Evolutionary conservation across 2,888 invertebrate species (phyloP).

Genomic region (Erynnis tages): DNA sequence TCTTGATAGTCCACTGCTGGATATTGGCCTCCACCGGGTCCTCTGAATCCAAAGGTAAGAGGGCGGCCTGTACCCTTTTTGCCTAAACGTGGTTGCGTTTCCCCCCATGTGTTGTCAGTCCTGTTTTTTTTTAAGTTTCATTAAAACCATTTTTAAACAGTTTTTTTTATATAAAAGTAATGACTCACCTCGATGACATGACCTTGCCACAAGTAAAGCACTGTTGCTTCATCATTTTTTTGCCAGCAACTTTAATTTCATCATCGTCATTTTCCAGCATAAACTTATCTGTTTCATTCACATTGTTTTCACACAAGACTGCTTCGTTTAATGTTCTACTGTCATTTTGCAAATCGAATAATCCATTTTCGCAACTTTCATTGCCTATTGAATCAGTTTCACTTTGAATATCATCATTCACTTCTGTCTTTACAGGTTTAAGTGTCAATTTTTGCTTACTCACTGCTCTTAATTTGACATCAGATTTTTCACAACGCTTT

Average conservation of each 20-base stretch:
- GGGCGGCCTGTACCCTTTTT: no score
- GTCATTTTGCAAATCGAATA: conserved; percentile 7
- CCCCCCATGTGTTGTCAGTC: no score
- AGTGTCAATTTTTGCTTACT: conserved; percentile 5
- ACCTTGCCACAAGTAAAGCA: conserved; percentile 78
- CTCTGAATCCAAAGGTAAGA: no score
- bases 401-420: conserved; percentile 23
- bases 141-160: neutral
- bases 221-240: conserved; percentile 41
- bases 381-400: conserved; percentile 36
- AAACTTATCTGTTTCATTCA: conserved; percentile 8
- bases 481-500: conserved; percentile 54
- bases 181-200: conserved; percentile 68
- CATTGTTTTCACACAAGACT: neutral
- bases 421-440: conserved; percentile 25
- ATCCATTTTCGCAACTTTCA: conserved; percentile 36
- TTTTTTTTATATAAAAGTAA: neutral
- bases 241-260: conserved; percentile 4
- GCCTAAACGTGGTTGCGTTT: no score
- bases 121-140: neutral
- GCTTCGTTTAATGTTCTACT: conserved; percentile 14
- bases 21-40: no score
- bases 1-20: no score
- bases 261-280: conserved; percentile 26
- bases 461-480: conserved; percentile 47